These are phyloP conservation scores for Ammodytes marinus DNA, from an alignment of 2,113 vertebrate genomes.

Conservation along the genomic window DNA sequence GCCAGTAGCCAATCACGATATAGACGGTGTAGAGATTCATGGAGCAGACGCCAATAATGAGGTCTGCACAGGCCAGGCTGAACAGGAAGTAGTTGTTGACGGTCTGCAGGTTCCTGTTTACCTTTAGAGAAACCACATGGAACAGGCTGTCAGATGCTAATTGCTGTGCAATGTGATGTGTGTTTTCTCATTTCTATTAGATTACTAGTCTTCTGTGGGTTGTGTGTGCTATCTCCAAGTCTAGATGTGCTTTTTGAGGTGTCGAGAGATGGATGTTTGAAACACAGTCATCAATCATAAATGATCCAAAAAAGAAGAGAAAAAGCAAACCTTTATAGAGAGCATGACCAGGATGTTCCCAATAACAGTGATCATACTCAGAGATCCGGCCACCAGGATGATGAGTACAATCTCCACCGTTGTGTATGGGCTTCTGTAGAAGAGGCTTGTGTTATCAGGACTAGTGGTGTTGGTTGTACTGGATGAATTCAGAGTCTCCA, in stretches of 20 bases:
- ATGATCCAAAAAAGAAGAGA: constrained; percentile 27
- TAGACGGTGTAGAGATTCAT: constrained; percentile 99
- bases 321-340: constrained; percentile 92
- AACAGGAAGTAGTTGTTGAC: constrained; percentile 99
- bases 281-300: constrained; percentile 37
- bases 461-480: constrained; percentile 45
- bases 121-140: constrained; percentile 92
- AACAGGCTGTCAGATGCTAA: constrained; percentile 72
- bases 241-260: constrained; percentile 28
- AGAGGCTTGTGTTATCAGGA: constrained; percentile 8
- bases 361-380: constrained; percentile 94
- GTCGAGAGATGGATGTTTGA: constrained; percentile 25
- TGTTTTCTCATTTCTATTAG: constrained; percentile 63
- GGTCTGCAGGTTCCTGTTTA: constrained; percentile 97
- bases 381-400: constrained; percentile 91
- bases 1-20: constrained; percentile 97
- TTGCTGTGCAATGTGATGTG: constrained; percentile 60
- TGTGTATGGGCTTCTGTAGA: constrained; percentile 86
- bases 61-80: constrained; percentile 97
- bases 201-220: constrained; percentile 47
- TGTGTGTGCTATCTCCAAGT: constrained; percentile 41
- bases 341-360: constrained; percentile 98
- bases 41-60: constrained; percentile 96
- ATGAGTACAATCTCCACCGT: constrained; percentile 92
- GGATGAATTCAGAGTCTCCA: constrained; percentile 73